Conservation (phyloP, 1,140 invertebrate genomes). For the Pentalonia nigronervosa region DNA sequence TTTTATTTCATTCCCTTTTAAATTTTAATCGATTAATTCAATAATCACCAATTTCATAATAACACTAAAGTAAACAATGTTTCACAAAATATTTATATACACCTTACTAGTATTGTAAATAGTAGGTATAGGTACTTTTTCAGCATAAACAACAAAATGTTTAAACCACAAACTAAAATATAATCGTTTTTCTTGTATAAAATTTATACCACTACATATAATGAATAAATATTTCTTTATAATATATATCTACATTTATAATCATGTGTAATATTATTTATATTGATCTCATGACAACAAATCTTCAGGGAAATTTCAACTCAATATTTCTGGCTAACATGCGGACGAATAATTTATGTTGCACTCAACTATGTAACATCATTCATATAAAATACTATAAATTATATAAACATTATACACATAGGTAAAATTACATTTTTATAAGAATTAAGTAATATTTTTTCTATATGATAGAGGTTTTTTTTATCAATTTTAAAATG, state of each 20-base stretch:
- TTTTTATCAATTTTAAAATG: not conserved
- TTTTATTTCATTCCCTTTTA: not conserved
- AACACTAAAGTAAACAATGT: not conserved
- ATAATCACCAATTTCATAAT: not conserved
- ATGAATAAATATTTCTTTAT: too few species aligned
- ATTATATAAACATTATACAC: not conserved
- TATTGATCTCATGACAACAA: not conserved
- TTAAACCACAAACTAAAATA: not conserved
- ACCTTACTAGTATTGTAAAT: not conserved
- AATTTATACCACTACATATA: too few species aligned
- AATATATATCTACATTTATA: not conserved
- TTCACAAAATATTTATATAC: not conserved
- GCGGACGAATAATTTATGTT: not conserved
- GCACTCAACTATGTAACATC: not conserved
- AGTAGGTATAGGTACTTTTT: not conserved
- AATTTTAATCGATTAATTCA: not conserved
- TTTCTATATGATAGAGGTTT: not conserved
- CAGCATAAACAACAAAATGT: not conserved
- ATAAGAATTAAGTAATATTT: not conserved
- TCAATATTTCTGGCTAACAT: not conserved
- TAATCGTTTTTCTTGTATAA: too few species aligned
- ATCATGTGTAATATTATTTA: not conserved
- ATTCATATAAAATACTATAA: not conserved
- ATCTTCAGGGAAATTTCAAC: constrained; percentile 10
- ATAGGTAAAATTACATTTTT: not conserved